Evolutionary conservation across 2,113 vertebrate species (phyloP), one percentile per base, ranked within the genome.

Genomic region (Chaetodon trifascialis): DNA sequence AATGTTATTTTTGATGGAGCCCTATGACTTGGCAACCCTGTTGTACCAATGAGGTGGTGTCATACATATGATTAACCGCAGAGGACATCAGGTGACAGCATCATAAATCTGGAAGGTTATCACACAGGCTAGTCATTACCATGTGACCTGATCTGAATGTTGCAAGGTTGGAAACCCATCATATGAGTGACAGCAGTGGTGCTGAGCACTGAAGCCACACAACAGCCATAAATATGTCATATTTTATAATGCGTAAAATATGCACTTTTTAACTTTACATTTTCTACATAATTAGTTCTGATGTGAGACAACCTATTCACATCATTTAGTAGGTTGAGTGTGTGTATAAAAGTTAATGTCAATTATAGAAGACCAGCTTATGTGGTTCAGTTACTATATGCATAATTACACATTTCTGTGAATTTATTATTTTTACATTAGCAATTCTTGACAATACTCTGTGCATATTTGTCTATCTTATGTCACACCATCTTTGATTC

Each of bases 161-260:
- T 75, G 68, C 25, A 86, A 72, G 42, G 54, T 42, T 75, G 7
- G 64, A 74, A 71, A 77, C 36, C 44, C 40, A 60, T 74, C 36
- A 71, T 56, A 25, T 46, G 40, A 62, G 38, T 63, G 65, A 66
- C 49, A 17, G 47, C n/a, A 51, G 62, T 19, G 25, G 11, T 78
- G 49, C 7, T 16, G 42, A 59, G 73, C n/a, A 44, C 25, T n/a
- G 47, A 70, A 23, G 49, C 55, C 7, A 44, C 34, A 55, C 38
- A 46, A 21, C 4, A 44, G 23, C 12, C 38, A 55, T 21, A 68
- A 47, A 74, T 16, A 30, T 15, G 16, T 36, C 11, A 23, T 21
- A 44, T 34, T 25, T 51, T 15, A 38, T 36, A 42, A 65, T n/a
- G n/a, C 36, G 65, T 12, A 63, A 59, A 73, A 56, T 23, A n/a